Evolutionary conservation across 2,113 vertebrate genomes (phyloP).

Genomic region (Paraplagusia blochii): DNA sequence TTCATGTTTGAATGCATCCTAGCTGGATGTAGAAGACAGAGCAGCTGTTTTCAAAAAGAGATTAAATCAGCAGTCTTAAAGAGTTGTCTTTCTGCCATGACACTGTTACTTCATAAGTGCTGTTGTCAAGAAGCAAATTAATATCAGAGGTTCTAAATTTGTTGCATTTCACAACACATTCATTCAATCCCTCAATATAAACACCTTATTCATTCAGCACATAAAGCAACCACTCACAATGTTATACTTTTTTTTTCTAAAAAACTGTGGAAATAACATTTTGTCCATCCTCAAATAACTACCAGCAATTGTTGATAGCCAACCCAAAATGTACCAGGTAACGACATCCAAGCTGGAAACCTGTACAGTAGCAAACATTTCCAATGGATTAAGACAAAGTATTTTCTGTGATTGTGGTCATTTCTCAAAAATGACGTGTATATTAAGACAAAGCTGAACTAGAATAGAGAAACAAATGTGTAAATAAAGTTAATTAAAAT

Average conservation of each 20-base stretch:
- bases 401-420: conserved; percentile 40
- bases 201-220: conserved; percentile 3
- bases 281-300: conserved; percentile 3
- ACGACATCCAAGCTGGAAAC: conserved; percentile 37
- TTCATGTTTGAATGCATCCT: neutral
- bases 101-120: no score
- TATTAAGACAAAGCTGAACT: conserved; percentile 10
- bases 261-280: conserved; percentile 33
- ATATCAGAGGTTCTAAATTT: conserved; percentile 21
- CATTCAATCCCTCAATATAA: conserved; percentile 13
- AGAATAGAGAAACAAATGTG: conserved; percentile 6
- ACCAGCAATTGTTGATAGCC: conserved; percentile 1
- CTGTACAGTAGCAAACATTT: conserved; percentile 35
- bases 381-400: conserved; percentile 52
- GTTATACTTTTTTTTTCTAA: no score
- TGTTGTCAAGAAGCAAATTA: conserved; percentile 29
- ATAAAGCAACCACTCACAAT: conserved; percentile 1
- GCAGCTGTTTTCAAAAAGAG: no score
- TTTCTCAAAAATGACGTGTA: conserved; percentile 50
- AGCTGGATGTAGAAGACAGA: no score
- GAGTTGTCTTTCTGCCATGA: no score
- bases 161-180: conserved; percentile 15
- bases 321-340: conserved; percentile 4
- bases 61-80: no score
- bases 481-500: neutral